These are phyloP conservation scores for Pseudois nayaur DNA, from an alignment of 2,113 vertebrate species.

Conservation along the genomic window DNA sequence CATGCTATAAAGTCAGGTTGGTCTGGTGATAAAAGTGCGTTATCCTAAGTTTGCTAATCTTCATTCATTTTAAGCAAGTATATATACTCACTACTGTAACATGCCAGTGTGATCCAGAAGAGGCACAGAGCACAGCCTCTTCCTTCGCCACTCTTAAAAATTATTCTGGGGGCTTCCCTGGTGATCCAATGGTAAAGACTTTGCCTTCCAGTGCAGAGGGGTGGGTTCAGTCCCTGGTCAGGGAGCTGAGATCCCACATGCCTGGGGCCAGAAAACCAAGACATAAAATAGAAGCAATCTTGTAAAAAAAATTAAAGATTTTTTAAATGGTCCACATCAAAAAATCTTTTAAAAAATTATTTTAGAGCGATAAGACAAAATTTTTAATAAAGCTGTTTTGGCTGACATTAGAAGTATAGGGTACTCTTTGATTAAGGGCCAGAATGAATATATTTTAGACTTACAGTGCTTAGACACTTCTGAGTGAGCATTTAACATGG, in stretches of 20 bases:
- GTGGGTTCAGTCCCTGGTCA: not conserved
- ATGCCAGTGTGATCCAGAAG: not conserved
- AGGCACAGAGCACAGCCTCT: not conserved
- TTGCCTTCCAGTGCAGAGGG: not conserved
- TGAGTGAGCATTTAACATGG: not conserved
- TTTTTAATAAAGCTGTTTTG: not conserved
- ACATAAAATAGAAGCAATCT: not conserved
- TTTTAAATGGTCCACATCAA: not conserved
- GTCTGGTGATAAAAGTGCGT: not conserved
- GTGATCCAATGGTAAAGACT: not conserved
- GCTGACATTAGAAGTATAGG: not conserved
- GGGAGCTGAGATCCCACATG: not conserved
- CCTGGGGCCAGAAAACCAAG: not conserved
- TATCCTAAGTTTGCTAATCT: not conserved
- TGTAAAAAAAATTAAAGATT: not conserved
- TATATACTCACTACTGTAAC: not conserved
- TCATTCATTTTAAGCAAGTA: not conserved
- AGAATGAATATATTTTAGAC: not conserved
- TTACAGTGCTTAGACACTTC: not conserved
- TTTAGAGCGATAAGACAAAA: not conserved
- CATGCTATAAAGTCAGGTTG: not conserved
- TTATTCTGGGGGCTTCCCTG: not conserved
- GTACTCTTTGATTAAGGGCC: not conserved
- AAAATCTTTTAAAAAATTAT: not conserved
- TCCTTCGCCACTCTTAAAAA: not conserved